Conservation (phyloP, 1,140 invertebrate genomes). For the Sarcophaga bullata region DNA sequence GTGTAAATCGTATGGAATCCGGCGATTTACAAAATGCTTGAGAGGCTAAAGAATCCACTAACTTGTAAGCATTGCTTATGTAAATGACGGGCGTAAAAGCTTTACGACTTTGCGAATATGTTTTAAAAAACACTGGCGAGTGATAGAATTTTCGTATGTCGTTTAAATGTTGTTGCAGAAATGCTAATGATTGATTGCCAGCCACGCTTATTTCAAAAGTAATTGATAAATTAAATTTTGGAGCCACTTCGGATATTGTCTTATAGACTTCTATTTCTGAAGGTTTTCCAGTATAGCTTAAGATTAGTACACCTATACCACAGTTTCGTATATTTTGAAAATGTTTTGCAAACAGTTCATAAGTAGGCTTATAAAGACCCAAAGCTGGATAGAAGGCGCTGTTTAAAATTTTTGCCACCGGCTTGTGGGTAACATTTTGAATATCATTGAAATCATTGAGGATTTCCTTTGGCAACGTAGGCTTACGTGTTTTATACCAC, state of each 20-base stretch:
- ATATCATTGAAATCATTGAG: conserved; percentile 12
- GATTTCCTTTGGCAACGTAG: conserved; percentile 39
- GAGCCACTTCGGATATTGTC: conserved; percentile 51
- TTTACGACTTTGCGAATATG: conserved; percentile 63
- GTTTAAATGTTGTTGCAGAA: conserved; percentile 58
- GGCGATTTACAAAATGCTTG: conserved; percentile 68
- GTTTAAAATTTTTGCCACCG: conserved; percentile 54
- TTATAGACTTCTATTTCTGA: conserved; percentile 48
- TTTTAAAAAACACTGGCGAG: conserved; percentile 69
- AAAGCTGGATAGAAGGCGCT: conserved; percentile 62
- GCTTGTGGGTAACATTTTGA: conserved; percentile 47
- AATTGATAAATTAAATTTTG: conserved; percentile 59
- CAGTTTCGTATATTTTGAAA: conserved; percentile 61
- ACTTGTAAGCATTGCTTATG: conserved; percentile 71
- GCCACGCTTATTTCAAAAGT: conserved; percentile 61
- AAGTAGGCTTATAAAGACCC: conserved; percentile 61
- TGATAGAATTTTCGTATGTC: conserved; percentile 47
- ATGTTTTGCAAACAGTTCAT: conserved; percentile 56
- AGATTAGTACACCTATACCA: conserved; percentile 60
- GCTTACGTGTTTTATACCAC: conserved; percentile 62
- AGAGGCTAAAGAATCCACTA: conserved; percentile 68
- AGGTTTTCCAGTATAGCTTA: conserved; percentile 48
- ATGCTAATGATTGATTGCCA: conserved; percentile 57
- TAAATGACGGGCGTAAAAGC: conserved; percentile 69
- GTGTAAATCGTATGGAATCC: conserved; percentile 66